Evolutionary conservation across 2,888 invertebrate species (phyloP).

Genomic region (Rhorus exstirpatorius): DNA sequence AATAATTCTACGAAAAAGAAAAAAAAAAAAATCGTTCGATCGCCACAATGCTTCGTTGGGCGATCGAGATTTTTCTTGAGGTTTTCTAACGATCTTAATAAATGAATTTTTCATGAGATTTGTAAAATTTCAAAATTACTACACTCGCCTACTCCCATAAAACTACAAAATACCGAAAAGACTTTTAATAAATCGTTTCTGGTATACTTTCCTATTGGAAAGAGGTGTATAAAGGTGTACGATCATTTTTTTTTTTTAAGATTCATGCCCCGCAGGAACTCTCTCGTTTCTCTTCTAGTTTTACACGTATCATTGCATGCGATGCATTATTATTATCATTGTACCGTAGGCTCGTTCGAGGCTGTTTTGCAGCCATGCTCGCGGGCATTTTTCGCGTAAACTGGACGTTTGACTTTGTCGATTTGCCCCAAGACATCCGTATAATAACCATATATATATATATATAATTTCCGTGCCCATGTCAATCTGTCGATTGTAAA

Average conservation of each 20-base stretch:
- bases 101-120: no score
- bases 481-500: conserved; percentile 11
- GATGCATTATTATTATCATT: conserved; percentile 55
- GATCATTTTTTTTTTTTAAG: conserved; percentile 22
- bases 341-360: conserved; percentile 40
- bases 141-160: no score
- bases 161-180: background rate
- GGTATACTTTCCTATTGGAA: conserved; percentile 17
- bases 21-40: no score
- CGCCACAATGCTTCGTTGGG: no score
- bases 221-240: conserved; percentile 30
- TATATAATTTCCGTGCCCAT: background rate
- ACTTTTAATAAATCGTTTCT: conserved; percentile 18
- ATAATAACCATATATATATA: background rate
- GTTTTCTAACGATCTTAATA: no score
- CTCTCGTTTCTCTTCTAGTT: conserved; percentile 33
- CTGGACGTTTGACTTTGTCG: conserved; percentile 33
- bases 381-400: conserved; percentile 39
- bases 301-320: conserved; percentile 15
- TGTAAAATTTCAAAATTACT: no score
- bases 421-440: conserved; percentile 39
- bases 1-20: no score
- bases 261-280: conserved; percentile 34
- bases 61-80: no score
- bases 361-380: conserved; percentile 31